phyloP scores from a whole-genome alignment of 2,888 invertebrate species.

The Mesochorus sp. region DNA sequence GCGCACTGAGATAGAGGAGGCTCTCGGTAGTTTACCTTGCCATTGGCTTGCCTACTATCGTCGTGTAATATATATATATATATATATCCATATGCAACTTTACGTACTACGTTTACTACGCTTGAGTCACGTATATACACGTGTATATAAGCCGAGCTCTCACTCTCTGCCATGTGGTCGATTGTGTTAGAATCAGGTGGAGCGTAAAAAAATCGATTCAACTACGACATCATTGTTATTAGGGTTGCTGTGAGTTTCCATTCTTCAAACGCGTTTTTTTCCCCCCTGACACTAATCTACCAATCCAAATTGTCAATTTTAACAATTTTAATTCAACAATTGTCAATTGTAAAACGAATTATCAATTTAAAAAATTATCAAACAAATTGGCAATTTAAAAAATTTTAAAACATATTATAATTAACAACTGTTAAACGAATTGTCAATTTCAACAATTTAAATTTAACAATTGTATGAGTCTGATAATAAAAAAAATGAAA shows the following conservation, averaged over 20 bases:
- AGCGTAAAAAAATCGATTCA: constrained; percentile 75
- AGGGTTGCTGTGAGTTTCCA: constrained; percentile 16
- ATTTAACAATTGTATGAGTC: no score
- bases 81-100: background rate
- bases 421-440: no score
- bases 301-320: no score
- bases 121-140: constrained; percentile 4
- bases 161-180: constrained; percentile 67
- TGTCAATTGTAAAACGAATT: no score
- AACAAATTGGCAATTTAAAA: no score
- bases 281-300: no score
- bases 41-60: constrained; percentile 71
- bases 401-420: no score
- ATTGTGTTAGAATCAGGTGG: constrained; percentile 74
- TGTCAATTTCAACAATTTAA: no score
- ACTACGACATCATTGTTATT: constrained; percentile 67
- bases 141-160: constrained; percentile 60
- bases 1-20: constrained; percentile 75
- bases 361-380: no score
- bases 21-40: constrained; percentile 73
- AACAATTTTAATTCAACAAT: no score
- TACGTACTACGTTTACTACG: constrained; percentile 44
- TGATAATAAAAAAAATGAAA: no score
- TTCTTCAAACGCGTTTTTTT: background rate
- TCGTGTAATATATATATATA: constrained; percentile 4